Conservation (phyloP, 2,888 invertebrate genomes). For the Drosophila nr. perissopoda region DNA sequence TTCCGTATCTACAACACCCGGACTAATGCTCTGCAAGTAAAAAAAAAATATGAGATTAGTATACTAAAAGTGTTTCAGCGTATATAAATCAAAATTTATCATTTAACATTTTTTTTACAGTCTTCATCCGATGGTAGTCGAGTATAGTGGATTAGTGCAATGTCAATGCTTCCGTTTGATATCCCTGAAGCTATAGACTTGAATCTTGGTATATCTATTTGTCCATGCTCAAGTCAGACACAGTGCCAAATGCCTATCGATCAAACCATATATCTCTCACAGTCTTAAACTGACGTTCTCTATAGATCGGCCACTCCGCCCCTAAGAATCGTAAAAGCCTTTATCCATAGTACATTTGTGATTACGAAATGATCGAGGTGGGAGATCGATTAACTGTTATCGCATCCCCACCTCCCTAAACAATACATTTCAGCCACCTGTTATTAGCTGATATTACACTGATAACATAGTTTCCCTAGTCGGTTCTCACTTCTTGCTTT, state of each 20-base stretch:
- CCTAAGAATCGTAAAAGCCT: not conserved
- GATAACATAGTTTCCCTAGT: not conserved
- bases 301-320: not conserved
- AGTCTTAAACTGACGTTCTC: not conserved
- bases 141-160: not conserved
- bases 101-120: not conserved
- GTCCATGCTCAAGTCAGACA: too few species aligned
- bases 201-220: too few species aligned
- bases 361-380: not conserved
- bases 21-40: slow-evolving; percentile 73
- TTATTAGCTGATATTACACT: not conserved
- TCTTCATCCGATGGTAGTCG: not conserved
- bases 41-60: not conserved
- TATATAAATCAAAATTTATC: not conserved
- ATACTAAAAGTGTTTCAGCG: not conserved
- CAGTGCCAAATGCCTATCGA: not conserved
- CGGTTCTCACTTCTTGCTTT: too few species aligned
- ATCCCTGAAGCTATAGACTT: not conserved
- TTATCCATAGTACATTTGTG: not conserved
- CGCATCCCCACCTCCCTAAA: not conserved
- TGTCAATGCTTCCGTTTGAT: not conserved
- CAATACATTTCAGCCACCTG: not conserved
- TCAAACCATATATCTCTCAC: not conserved
- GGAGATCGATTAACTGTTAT: not conserved
- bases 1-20: slow-evolving; percentile 79